phyloP scores from a whole-genome alignment of 2,888 invertebrate genomes.

The Sphecodes monilicornis region DNA sequence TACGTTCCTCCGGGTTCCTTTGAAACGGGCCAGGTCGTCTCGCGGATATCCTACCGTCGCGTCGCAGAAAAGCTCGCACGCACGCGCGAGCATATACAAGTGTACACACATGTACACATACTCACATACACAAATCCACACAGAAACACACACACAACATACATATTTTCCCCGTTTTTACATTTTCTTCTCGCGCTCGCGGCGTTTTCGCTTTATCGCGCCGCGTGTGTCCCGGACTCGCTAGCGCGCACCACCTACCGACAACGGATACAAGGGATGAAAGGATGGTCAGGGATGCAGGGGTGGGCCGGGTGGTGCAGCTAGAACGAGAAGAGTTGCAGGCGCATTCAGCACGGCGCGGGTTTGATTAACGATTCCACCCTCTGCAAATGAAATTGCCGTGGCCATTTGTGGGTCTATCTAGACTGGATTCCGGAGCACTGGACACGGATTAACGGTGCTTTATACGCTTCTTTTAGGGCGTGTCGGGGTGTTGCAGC shows the following conservation, averaged over 20 bases:
- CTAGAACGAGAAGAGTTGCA: constrained; percentile 5
- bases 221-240: not conserved
- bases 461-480: constrained; percentile 69
- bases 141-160: not conserved
- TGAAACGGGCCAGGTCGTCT: constrained; percentile 5
- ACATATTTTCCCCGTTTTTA: not conserved
- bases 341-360: constrained; percentile 50
- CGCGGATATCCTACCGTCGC: not conserved
- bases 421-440: constrained; percentile 63
- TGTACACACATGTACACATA: not conserved
- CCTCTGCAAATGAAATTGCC: constrained; percentile 65
- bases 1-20: constrained; percentile 15
- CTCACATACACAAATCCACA: no score
- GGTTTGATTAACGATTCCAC: constrained; percentile 69
- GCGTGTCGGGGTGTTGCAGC: constrained; percentile 25
- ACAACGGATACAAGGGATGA: not conserved
- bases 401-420: constrained; percentile 58
- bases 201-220: constrained; percentile 50
- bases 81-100: not conserved
- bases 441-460: constrained; percentile 68
- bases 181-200: constrained; percentile 39
- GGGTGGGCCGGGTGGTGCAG: not conserved
- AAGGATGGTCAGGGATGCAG: not conserved
- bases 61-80: not conserved
- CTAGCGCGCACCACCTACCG: not conserved